Base-by-base conservation (phyloP, 1,140 invertebrate genomes). In the Drosophila pruinosa region DNA sequence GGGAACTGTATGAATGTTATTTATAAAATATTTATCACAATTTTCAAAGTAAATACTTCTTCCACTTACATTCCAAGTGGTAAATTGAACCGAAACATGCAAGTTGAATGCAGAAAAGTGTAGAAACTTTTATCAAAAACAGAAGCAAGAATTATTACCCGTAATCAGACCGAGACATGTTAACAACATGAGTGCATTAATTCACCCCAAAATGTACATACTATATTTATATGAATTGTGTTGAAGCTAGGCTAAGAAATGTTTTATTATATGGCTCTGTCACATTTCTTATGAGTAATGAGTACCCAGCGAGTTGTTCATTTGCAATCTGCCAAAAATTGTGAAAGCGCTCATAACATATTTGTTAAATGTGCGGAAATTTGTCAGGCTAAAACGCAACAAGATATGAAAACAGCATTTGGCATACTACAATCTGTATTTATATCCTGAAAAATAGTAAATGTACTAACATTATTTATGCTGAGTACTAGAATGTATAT, bases 101-200 rank as follows among this genome's bases (percentile, higher is more conserved):
- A 71, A 82, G 52, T 68, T 28, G 22, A 57, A 50, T 80, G 77
- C 78, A 72, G 52, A 15, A 17, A 43, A 54, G 14, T 22, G 26
- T 26, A 28, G 10, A 39, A 58, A 50, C 36, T 12, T 36, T 17
- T 34, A 4, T 28, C 39, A 15, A 26, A 34, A 19, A 8, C n/a
- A 52, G 39, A 38, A 50, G 12, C 36, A 61, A 57, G 53, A 78
- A 63, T 45, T 26, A 83, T 85, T 45, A 47, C 17, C 38, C 26
- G 36, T 64, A 68, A 86, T 86, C 61, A 72, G 36, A 69, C 73
- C 52, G 48, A 77, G 58, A 77, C 78, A 64, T 77, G 82, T 70
- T 74, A 68, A 75, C 82, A 88, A 47, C 65, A 81, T 28, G 78
- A 78, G 69, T 88, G 81, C 78, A 88, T 86, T 86, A 88, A 88